These are phyloP conservation scores for Onychorhynchus coronatus DNA, from an alignment of 2,113 vertebrate genomes.

Conservation along the genomic window DNA sequence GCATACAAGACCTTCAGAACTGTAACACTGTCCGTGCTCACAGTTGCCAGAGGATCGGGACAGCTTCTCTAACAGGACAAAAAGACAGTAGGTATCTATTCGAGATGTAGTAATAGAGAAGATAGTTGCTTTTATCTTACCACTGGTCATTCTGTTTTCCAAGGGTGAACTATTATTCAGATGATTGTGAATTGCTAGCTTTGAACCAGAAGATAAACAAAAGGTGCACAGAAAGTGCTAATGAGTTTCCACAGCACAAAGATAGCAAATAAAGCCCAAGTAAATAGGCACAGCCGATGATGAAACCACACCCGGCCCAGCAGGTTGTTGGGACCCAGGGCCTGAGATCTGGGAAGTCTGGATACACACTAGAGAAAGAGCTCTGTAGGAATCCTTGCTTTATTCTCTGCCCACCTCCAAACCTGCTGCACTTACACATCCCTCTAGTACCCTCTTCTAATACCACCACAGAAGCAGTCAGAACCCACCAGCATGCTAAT, in stretches of 20 bases:
- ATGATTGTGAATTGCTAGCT: background rate
- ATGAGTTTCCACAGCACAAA: background rate
- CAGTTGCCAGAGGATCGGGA: background rate
- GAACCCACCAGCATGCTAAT: background rate
- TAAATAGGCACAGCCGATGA: background rate
- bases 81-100: background rate
- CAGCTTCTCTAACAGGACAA: background rate
- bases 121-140: background rate
- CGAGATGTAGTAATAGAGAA: background rate
- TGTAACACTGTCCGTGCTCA: background rate
- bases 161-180: background rate
- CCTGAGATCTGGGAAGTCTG: background rate
- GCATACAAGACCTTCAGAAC: background rate
- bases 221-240: background rate
- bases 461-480: background rate
- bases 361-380: background rate
- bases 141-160: background rate
- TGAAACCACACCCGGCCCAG: background rate
- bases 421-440: background rate
- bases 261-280: accelerated
- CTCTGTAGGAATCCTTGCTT: background rate
- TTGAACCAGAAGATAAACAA: background rate
- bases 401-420: background rate
- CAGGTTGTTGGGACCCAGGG: background rate
- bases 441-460: background rate